These are phyloP conservation scores for Parazoanthus atlanticus DNA, from an alignment of 92 coral and sea anemone genomes.

Conservation along the genomic window DNA sequence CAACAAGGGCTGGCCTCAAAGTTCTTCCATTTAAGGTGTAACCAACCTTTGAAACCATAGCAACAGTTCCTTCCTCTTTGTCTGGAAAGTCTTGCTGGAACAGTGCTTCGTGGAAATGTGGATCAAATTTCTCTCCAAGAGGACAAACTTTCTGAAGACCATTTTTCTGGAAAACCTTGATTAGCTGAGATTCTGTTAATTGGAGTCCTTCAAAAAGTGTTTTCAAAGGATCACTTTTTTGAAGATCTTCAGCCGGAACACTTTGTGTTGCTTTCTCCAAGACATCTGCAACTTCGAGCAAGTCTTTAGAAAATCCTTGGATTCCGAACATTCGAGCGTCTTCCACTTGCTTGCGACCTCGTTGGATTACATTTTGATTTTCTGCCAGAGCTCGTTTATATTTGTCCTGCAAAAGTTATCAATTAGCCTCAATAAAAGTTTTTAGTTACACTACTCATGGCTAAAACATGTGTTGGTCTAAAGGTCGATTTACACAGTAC, in stretches of 20 bases:
- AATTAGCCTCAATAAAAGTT: not conserved
- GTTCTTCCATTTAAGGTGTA: constrained; percentile 93
- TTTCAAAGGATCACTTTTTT: constrained; percentile 70
- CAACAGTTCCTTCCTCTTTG: constrained; percentile 92
- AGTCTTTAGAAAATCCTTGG: constrained; percentile 92
- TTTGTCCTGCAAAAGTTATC: constrained; percentile 71
- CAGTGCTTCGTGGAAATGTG: constrained; percentile 93
- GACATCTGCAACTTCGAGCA: constrained; percentile 95
- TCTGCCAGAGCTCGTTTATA: constrained; percentile 96
- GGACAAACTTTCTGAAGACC: constrained; percentile 92
- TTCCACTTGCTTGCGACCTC: constrained; percentile 88
- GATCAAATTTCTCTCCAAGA: constrained; percentile 91
- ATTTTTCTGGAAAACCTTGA: constrained; percentile 90
- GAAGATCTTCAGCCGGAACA: constrained; percentile 86
- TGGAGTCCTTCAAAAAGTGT: constrained; percentile 93
- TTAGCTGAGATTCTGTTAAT: constrained; percentile 89
- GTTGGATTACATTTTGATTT: constrained; percentile 86
- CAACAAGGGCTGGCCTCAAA: constrained; percentile 96
- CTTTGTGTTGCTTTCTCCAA: constrained; percentile 93
- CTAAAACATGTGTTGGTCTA: not conserved
- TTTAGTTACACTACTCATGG: not conserved
- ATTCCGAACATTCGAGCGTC: constrained; percentile 95
- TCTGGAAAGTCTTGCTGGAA: constrained; percentile 89
- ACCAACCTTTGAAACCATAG: constrained; percentile 91
- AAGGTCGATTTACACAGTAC: too few species aligned